Evolutionary conservation across 2,888 invertebrate genomes (phyloP).

Genomic region (Apamea crenata): DNA sequence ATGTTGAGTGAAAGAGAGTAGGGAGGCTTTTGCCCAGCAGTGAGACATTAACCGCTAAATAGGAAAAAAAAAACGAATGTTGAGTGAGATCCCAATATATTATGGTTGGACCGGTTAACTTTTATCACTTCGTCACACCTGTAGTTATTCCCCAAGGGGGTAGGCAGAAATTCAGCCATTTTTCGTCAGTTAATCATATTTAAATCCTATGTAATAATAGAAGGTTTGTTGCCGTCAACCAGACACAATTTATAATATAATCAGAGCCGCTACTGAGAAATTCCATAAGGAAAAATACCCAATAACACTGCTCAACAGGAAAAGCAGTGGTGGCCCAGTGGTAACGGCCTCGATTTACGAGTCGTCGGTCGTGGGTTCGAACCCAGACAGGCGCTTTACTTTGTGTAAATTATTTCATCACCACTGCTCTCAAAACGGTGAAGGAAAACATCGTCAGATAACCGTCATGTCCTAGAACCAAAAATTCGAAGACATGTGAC

Average conservation of each 20-base stretch:
- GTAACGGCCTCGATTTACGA: background rate
- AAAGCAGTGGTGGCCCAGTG: background rate
- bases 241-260: no score
- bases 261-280: background rate
- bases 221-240: background rate
- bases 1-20: no score
- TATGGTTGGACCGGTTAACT: no score
- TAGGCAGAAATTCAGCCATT: background rate
- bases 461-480: no score
- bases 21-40: no score
- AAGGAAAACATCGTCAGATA: no score
- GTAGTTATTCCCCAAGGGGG: background rate
- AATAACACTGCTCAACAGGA: background rate
- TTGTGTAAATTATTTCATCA: no score
- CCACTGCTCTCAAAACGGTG: no score
- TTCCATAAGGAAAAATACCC: background rate
- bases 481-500: no score
- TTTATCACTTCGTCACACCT: background rate
- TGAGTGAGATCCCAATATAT: background rate
- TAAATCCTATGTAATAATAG: background rate
- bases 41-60: no score
- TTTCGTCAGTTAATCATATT: background rate
- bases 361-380: no score
- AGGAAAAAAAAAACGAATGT: background rate
- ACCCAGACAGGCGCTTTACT: no score